Evolutionary conservation across 2,888 invertebrate species (phyloP), one percentile per base, ranked within the genome.

Genomic region (Thymelicus sylvestris): DNA sequence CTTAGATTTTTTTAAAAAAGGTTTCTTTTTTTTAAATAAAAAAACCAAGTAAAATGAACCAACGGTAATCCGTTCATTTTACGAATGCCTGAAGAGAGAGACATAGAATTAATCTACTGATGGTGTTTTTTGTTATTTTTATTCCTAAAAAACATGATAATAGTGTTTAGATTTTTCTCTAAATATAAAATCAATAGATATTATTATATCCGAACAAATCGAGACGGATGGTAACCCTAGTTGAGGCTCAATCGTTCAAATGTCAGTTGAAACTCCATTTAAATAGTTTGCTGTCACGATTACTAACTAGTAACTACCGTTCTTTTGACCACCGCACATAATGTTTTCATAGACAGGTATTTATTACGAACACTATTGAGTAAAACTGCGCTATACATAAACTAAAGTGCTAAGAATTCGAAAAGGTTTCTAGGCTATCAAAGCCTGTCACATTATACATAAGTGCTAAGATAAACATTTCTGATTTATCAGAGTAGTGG

Each of bases 241-340:
- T 57, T 57, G 62, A 50, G 48, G 50, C 12, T 13, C 63, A 63
- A 71, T 71, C 71, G 57, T 50, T 71, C 66, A 71, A 71, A 71
- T 67, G 71, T 71, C 71, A 67, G 66, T 66, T 60, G 71, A 57
- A 62, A 66, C 48, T 38, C 60, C 55, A 71, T 71, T 71, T 62
- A 55, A 66, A 62, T 71, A 66, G 65, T 63, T 67, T 15, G 15
- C 15, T 61, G 68, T 39, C 41, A 15, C 60, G 50, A 57, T 65
- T 50, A 60, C 50, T 8, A 66, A 52, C 44, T 50, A 60, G 41
- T 8, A 66, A 52, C 52, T 52, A 60, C 65, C 48, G 52, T 48
- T 66, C 44, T 12, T 48, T 8, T 64, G 15, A 38, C 19, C 6
- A 7, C 44, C 66, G 47, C 31, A 48, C 47, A 15, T 24, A 19